Base-by-base conservation (phyloP, 2,797 vertebrate genomes). In the Tangara arthus region DNA sequence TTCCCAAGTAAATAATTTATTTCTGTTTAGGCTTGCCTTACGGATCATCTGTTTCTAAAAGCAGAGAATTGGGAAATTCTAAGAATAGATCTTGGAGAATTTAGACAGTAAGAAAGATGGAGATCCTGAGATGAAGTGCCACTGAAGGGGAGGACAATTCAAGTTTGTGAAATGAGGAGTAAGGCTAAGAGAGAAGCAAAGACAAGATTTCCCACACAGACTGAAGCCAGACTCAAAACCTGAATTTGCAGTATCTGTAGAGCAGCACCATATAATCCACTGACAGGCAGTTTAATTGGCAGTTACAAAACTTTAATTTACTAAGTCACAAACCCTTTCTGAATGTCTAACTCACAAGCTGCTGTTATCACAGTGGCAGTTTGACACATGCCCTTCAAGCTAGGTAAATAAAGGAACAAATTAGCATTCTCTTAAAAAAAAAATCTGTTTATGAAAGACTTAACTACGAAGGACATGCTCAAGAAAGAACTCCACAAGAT, bases 221-320 rank as follows among this genome's bases (percentile, higher is more conserved):
- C 37, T 60, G 60, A 84, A 85, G 37, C 20, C 63, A 87, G 63
- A 42, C 30, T 86, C 50, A 71, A 87, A 80, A 56, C 21, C 35
- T 53, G 50, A 71, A 88, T 72, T 39, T 83, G n/a, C 30, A 68
- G 46, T 57, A 55, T 75, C 42, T 81, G 15, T 44, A 22, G 3
- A 28, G 28, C 49, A 37, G 42, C 69, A 88, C 18, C 32, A 49
- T 17, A 14, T 26, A 83, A 75, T 39, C 68, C 30, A 30, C 22
- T 61, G 73, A 64, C 15, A 83, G 82, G 21, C 20, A 89, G 56
- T 42, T 85, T 93, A 90, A 96, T 75, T 80, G 53, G 35, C 61
- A 90, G 57, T n/a, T 86, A 71, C 14, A 72, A 78, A 95, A 87
- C 56, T 90, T 91, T 44, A 82, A 93, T 88, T 85, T 93, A 85